These are phyloP conservation scores for Deroptyus accipitrinus DNA, from an alignment of 2,113 vertebrate species.

Conservation along the genomic window DNA sequence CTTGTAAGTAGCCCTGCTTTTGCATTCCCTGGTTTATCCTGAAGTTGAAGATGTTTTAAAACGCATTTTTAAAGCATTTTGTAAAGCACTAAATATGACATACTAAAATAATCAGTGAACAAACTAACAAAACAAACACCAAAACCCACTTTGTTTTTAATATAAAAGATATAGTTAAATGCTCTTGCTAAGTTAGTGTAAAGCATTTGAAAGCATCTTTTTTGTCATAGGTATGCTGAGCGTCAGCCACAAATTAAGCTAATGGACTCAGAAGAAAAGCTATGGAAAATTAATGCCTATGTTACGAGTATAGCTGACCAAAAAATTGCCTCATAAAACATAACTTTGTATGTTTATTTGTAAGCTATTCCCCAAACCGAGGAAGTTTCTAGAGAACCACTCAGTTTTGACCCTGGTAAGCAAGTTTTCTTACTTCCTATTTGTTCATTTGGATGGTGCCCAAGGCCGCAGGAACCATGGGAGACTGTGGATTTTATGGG, in stretches of 20 bases:
- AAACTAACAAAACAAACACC: neutral
- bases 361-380: neutral
- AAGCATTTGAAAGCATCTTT: neutral
- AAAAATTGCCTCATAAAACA: neutral
- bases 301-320: neutral
- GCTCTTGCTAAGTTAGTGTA: neutral
- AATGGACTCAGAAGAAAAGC: neutral
- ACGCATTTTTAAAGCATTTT: neutral
- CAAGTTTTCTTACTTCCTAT: neutral
- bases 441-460: neutral
- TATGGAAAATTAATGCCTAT: neutral
- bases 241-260: neutral
- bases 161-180: neutral
- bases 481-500: neutral
- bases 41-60: constrained; percentile 12
- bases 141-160: neutral
- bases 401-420: neutral
- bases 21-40: neutral
- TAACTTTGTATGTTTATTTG: neutral
- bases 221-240: neutral
- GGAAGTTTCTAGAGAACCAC: neutral
- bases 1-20: neutral
- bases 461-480: neutral
- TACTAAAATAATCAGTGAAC: constrained; percentile 5
- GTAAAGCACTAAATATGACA: neutral